phyloP scores from a whole-genome alignment of 2,797 vertebrate species.

The Tinamus major region DNA sequence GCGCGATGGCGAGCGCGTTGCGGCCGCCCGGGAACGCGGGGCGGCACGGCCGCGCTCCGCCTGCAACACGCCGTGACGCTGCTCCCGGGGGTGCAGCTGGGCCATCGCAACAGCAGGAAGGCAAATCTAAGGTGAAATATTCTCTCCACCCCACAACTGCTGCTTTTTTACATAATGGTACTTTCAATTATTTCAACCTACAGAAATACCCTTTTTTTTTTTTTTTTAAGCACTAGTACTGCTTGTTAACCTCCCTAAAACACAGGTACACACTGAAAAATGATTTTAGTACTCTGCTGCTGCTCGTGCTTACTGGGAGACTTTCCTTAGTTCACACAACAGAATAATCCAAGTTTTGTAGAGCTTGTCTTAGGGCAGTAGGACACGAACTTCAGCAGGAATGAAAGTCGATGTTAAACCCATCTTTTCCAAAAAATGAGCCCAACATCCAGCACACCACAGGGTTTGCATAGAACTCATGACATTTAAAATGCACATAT shows the following conservation, averaged over 20 bases:
- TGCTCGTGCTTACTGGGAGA: rapidly evolving
- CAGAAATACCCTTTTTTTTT: not conserved
- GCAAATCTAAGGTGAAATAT: not conserved
- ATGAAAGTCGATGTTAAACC: not conserved
- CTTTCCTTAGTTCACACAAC: not conserved
- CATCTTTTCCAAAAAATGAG: not conserved
- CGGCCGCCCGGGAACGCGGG: too few species aligned
- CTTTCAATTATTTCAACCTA: not conserved
- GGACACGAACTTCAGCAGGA: not conserved
- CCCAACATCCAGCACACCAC: not conserved
- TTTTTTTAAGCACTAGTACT: not conserved
- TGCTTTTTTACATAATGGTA: not conserved
- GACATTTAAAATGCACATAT: not conserved
- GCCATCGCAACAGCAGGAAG: not conserved
- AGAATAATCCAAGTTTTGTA: not conserved
- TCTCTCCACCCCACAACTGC: not conserved
- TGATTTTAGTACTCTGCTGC: not conserved
- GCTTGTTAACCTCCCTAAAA: not conserved
- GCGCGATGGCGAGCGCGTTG: not conserved
- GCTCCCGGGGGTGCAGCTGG: slow-evolving; percentile 66
- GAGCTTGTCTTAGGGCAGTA: not conserved
- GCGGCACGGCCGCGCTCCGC: not conserved
- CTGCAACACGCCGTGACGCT: not conserved
- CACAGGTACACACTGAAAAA: not conserved
- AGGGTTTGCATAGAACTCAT: not conserved